A percentile compares a stretch with the other conserved stretches of the same genome.
Evolutionary conservation across 2,113 vertebrate genomes (phyloP).

Genomic region (Castor canadensis): DNA sequence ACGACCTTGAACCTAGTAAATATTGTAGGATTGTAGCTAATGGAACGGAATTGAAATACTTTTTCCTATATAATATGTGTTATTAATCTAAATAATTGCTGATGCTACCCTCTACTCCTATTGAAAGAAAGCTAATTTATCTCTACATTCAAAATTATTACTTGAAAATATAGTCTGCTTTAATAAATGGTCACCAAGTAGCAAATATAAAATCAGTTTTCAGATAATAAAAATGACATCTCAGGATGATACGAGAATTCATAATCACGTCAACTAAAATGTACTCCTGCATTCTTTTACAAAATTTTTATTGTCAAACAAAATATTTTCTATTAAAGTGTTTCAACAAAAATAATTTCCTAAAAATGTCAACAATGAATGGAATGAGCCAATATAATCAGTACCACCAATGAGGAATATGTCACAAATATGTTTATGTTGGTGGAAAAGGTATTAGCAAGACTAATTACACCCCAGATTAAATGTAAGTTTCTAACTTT

Average conservation of each 20-base stretch:
- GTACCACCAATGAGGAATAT: background rate
- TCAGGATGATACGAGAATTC: background rate
- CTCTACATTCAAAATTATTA: slow-evolving; percentile 5
- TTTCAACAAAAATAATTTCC: background rate
- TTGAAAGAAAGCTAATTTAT: slow-evolving; percentile 26
- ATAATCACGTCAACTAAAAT: background rate
- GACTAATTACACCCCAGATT: background rate
- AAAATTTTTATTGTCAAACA: slow-evolving; percentile 44
- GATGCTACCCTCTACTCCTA: background rate
- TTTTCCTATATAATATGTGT: background rate
- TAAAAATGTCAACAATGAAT: background rate
- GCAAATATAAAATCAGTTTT: background rate
- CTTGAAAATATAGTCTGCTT: slow-evolving; percentile 9
- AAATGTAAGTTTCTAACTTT: slow-evolving; percentile 33
- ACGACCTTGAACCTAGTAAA: background rate
- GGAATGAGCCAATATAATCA: background rate
- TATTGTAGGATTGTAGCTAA: background rate
- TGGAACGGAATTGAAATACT: background rate
- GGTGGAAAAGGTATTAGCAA: background rate
- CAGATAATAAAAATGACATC: background rate
- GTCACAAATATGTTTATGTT: background rate
- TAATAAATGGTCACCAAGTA: background rate
- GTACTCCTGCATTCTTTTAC: background rate
- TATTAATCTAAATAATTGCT: background rate
- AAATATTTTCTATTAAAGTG: background rate